Evolutionary conservation across 2,888 invertebrate genomes (phyloP), one percentile per base, ranked within the genome.

Genomic region (Drosophila basisetae): DNA sequence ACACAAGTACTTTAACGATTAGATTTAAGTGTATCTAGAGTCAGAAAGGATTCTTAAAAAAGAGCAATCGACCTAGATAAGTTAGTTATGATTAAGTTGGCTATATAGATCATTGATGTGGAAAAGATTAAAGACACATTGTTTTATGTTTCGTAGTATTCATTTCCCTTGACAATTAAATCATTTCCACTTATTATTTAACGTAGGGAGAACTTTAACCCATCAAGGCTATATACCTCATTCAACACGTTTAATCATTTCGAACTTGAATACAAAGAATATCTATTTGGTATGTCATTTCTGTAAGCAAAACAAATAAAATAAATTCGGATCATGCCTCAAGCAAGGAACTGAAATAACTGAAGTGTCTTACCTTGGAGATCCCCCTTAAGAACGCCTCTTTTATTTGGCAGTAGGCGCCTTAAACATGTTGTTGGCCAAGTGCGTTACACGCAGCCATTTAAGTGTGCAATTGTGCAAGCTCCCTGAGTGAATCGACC

Each of bases 401-500:
- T 83, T 52, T 28, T 54, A 41, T 37, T n/a, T 33, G 9, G 41
- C 68, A 31, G 71, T 70, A 72, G 80, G 80, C 78, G 71, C 80
- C 80, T 78, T 37, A 7, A 67, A 54, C 71, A 63, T 58, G 66
- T 76, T 77, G 73, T 77, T 73, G 74, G 59, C 71, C 71, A 83
- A 77, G 83, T 81, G 84, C 78, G 79, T 82, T 80, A 66, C 75
- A 73, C 71, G 69, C 74, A 75, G 62, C 73, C 80, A 78, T 82
- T 89, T 83, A 84, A 84, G 86, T 89, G 87, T 72, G 76, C 87
- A 89, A 89, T 87, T 89, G 86, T 87, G 78, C 62, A 69, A 75
- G 77, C 83, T 78, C 67, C 80, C 69, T 69, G 73, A 81, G 70
- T 76, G 71, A 59, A 76, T 64, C 56, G 68, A 65, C 58, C 60